Conservation (phyloP, 2,113 vertebrate species). For the Sciurus niger region DNA sequence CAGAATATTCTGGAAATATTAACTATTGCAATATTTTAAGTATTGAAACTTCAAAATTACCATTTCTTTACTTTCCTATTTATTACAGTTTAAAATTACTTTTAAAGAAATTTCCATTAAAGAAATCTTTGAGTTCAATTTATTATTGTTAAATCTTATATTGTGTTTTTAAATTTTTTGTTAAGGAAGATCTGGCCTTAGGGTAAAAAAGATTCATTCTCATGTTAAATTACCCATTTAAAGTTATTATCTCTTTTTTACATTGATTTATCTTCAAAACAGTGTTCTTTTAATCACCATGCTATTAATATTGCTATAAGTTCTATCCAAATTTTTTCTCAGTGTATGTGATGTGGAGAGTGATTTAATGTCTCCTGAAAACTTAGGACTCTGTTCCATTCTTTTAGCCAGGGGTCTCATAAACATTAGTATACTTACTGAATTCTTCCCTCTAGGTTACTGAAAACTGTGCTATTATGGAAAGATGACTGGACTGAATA, state of each 20-base stretch:
- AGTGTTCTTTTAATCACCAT: background rate
- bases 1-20: constrained; percentile 49
- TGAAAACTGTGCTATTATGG: background rate
- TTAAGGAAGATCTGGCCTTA: background rate
- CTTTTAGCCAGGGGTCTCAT: background rate
- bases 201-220: background rate
- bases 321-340: background rate
- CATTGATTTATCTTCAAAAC: background rate
- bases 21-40: background rate
- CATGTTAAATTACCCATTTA: constrained; percentile 37
- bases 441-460: background rate
- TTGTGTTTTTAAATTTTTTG: background rate
- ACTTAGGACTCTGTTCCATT: background rate
- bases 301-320: background rate
- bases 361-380: background rate
- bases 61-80: background rate
- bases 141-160: background rate
- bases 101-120: background rate
- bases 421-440: background rate
- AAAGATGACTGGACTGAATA: background rate
- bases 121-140: background rate
- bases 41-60: background rate
- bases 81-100: background rate
- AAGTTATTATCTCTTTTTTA: background rate
- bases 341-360: background rate